Evolutionary conservation across 2,113 vertebrate species (phyloP).

Genomic region (Malaclemys terrapin): DNA sequence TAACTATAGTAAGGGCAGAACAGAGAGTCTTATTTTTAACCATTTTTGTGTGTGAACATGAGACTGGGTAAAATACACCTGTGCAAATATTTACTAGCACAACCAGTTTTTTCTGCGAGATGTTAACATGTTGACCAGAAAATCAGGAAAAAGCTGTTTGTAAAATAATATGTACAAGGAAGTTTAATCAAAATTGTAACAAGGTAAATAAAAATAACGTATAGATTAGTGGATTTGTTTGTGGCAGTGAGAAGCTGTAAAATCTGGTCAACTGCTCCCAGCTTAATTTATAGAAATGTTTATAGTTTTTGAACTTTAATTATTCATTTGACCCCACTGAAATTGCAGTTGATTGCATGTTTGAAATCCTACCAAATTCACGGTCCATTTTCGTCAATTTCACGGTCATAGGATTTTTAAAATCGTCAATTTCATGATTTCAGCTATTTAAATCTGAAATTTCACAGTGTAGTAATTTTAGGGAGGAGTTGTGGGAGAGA

Average conservation of each 20-base stretch:
- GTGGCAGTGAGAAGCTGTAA: neutral
- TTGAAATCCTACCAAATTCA: neutral
- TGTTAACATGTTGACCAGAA: neutral
- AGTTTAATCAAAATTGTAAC: neutral
- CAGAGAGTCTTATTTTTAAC: neutral
- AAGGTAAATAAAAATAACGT: neutral
- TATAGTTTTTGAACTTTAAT: neutral
- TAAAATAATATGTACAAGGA: neutral
- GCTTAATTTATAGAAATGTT: neutral
- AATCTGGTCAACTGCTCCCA: neutral
- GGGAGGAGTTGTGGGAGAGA: too few species aligned
- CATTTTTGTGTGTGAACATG: neutral
- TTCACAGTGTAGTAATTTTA: too few species aligned
- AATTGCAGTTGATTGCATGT: neutral
- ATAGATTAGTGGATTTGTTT: neutral
- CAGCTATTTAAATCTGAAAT: too few species aligned
- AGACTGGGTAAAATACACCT: neutral
- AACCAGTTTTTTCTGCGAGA: neutral
- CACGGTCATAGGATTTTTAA: too few species aligned
- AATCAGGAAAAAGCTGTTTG: neutral
- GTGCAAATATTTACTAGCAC: constrained; percentile 6
- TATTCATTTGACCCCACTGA: neutral
- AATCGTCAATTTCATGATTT: too few species aligned
- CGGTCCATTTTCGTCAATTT: too few species aligned
- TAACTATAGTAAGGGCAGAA: neutral